A percentile compares a stretch with the other conserved stretches of the same genome.
Evolutionary conservation across 2,113 vertebrate genomes (phyloP).

Genomic region (Crotophaga sulcirostris): DNA sequence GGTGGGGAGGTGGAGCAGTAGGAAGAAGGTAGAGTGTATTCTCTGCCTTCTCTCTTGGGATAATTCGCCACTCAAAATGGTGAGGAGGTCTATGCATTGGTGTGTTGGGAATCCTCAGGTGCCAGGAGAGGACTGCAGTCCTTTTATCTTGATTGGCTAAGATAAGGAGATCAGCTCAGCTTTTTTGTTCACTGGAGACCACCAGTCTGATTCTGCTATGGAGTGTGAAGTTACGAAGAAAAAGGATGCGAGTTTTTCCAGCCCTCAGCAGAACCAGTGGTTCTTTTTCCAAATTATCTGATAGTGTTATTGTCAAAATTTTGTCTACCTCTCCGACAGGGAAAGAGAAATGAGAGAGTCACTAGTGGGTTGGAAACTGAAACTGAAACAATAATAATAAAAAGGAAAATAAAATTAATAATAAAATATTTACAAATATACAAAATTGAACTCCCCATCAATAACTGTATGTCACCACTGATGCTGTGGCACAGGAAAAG

Average conservation of each 20-base stretch:
- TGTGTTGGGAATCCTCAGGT: not conserved
- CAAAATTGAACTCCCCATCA: too few relatives aligned
- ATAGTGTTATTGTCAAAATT: not conserved
- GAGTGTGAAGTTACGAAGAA: not conserved
- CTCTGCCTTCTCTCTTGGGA: not conserved
- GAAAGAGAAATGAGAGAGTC: too few relatives aligned
- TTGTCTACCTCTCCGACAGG: too few relatives aligned
- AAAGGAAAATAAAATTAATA: too few relatives aligned
- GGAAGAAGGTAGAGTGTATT: rapidly evolving
- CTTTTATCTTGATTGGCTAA: not conserved
- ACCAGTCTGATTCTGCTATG: not conserved
- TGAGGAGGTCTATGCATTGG: not conserved
- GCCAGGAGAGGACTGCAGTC: not conserved
- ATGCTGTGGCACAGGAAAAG: too few relatives aligned
- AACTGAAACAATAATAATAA: too few relatives aligned
- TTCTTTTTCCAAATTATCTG: not conserved
- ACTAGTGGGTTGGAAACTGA: too few relatives aligned
- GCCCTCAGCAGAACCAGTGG: not conserved
- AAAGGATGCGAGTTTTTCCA: not conserved
- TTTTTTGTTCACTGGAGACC: not conserved
- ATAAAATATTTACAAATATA: too few relatives aligned
- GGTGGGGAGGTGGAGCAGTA: not conserved
- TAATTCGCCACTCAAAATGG: not conserved
- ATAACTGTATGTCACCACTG: too few relatives aligned
- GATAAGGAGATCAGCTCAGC: not conserved